phyloP scores from a whole-genome alignment of 2,113 vertebrate genomes.

The Aptenodytes forsteri region DNA sequence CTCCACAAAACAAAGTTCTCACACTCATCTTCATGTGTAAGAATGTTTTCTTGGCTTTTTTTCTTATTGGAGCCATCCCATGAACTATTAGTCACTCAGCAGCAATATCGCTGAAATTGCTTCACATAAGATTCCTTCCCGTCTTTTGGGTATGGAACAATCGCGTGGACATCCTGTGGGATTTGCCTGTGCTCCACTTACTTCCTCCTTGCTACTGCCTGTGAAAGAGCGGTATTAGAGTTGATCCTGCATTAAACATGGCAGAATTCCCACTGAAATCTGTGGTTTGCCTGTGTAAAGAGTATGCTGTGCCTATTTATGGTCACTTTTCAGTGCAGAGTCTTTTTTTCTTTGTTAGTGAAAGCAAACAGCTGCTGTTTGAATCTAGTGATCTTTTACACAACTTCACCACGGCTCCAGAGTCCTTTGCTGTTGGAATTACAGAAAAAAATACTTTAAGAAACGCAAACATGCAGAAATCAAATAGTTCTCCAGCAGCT shows the following conservation, averaged over 20 bases:
- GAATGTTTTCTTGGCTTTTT: constrained; percentile 8
- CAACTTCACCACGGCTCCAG: not conserved
- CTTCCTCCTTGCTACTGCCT: not conserved
- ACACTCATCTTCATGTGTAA: not conserved
- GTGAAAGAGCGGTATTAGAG: not conserved
- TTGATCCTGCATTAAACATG: not conserved
- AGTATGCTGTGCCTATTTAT: not conserved
- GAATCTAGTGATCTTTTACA: not conserved
- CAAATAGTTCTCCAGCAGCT: not conserved
- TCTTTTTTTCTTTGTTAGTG: not conserved
- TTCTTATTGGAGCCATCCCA: not conserved
- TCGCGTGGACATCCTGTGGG: not conserved
- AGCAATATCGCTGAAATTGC: not conserved
- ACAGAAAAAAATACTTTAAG: not conserved
- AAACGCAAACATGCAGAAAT: not conserved
- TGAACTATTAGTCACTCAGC: not conserved
- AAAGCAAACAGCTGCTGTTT: constrained; percentile 1
- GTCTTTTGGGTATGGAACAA: not conserved
- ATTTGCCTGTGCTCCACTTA: not conserved
- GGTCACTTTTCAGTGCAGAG: not conserved
- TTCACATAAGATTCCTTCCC: not conserved
- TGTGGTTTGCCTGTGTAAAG: not conserved
- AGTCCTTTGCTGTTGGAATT: not conserved
- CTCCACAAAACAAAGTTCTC: not conserved
- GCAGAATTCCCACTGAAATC: not conserved